Conservation (phyloP, 2,888 invertebrate species). For the Xylota sylvarum region DNA sequence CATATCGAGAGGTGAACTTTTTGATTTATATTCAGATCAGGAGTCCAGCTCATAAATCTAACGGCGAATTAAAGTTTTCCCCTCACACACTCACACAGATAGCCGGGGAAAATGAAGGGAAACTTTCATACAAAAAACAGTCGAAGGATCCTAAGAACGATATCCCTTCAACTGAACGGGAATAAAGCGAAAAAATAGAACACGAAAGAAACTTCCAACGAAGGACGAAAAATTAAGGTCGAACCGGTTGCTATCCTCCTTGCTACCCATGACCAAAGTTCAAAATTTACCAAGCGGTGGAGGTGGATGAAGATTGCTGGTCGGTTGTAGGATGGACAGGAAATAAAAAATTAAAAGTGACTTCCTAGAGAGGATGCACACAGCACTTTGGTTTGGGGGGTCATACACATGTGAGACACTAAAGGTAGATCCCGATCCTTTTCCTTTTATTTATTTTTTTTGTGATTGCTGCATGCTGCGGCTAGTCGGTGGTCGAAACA, state of each 20-base stretch:
- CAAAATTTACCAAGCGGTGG: slow-evolving; percentile 49
- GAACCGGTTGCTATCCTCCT: slow-evolving; percentile 68
- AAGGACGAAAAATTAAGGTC: slow-evolving; percentile 76
- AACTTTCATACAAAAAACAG: slow-evolving; percentile 49
- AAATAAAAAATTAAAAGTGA: slow-evolving; percentile 74
- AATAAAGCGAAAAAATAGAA: slow-evolving; percentile 18
- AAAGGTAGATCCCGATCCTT: slow-evolving; percentile 21
- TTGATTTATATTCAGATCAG: slow-evolving; percentile 77
- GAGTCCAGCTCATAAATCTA: slow-evolving; percentile 73
- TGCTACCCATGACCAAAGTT: slow-evolving; percentile 64
- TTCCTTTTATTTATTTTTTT: no score
- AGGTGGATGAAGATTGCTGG: slow-evolving; percentile 52
- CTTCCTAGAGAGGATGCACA: slow-evolving; percentile 72
- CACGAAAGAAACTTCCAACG: slow-evolving; percentile 25
- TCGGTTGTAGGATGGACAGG: slow-evolving; percentile 45
- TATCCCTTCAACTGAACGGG: slow-evolving; percentile 51
- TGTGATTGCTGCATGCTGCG: slow-evolving; percentile 29
- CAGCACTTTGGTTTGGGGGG: slow-evolving; percentile 45
- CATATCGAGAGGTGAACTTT: slow-evolving; percentile 73
- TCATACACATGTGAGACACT: slow-evolving; percentile 63
- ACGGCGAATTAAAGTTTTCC: slow-evolving; percentile 66
- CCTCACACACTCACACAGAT: slow-evolving; percentile 18
- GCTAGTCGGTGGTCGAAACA: slow-evolving; percentile 57
- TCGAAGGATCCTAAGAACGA: slow-evolving; percentile 44
- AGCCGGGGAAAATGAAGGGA: slow-evolving; percentile 12